phyloP scores from a whole-genome alignment of 2,888 invertebrate species.

The Quadriops clusia region DNA sequence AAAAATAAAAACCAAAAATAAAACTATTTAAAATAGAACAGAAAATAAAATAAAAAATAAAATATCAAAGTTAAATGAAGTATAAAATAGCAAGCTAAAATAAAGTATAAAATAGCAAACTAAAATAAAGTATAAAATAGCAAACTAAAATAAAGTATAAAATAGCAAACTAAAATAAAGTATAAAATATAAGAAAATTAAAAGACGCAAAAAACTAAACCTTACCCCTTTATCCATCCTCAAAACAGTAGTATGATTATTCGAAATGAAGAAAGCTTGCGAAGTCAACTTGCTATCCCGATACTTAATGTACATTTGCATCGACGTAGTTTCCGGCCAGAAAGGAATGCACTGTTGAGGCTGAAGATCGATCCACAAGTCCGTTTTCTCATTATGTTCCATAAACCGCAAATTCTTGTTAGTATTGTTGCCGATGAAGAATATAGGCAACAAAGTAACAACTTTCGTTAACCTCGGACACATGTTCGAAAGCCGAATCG shows the following conservation, averaged over 20 bases:
- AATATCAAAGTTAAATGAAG: too few relatives aligned
- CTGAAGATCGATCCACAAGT: conserved; percentile 67
- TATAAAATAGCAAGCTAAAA: too few relatives aligned
- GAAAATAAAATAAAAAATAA: too few relatives aligned
- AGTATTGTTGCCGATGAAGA: conserved; percentile 63
- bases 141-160: too few relatives aligned
- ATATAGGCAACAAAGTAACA: conserved; percentile 67
- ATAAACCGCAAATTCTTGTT: conserved; percentile 51
- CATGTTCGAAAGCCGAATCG: conserved; percentile 54
- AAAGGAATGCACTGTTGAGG: conserved; percentile 60
- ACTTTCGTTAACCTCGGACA: conserved; percentile 67
- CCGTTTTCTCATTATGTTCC: conserved; percentile 77
- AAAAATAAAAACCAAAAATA: too few relatives aligned
- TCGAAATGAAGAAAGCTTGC: conserved; percentile 63
- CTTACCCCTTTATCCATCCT: conserved; percentile 74
- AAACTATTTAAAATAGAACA: too few relatives aligned
- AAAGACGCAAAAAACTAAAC: conserved; percentile 13
- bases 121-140: too few relatives aligned
- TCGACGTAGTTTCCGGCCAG: conserved; percentile 72
- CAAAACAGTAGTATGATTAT: conserved; percentile 58
- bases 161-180: too few relatives aligned
- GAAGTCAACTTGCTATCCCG: conserved; percentile 64
- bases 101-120: too few relatives aligned
- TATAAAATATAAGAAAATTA: too few relatives aligned
- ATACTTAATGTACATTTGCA: conserved; percentile 71